These are phyloP conservation scores for Taurulus bubalis DNA, from an alignment of 2,113 vertebrate genomes.

Conservation along the genomic window DNA sequence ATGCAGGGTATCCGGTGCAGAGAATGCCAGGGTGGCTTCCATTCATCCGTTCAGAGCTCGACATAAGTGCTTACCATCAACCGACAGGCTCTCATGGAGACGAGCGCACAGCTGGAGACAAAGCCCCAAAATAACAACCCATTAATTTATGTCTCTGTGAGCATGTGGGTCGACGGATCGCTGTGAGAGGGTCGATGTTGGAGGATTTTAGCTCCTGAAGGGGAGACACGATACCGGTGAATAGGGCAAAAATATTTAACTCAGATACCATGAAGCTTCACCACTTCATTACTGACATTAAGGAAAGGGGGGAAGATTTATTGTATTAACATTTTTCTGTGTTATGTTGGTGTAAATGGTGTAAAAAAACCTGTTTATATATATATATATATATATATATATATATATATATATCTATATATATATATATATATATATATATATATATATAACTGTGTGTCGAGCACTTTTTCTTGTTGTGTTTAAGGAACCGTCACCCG, in stretches of 20 bases:
- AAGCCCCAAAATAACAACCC: slow-evolving; percentile 40
- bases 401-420: too few relatives aligned
- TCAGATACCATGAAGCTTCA: too few relatives aligned
- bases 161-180: slow-evolving; percentile 21
- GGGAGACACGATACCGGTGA: too few relatives aligned
- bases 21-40: slow-evolving; percentile 45
- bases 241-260: too few relatives aligned
- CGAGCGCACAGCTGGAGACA: slow-evolving; percentile 37
- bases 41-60: slow-evolving; percentile 39
- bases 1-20: slow-evolving; percentile 34
- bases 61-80: slow-evolving; percentile 45
- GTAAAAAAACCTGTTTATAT: too few relatives aligned
- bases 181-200: slow-evolving; percentile 16
- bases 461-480: background rate
- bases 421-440: too few relatives aligned
- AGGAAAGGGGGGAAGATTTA: too few relatives aligned
- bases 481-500: background rate
- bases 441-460: too few relatives aligned
- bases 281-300: too few relatives aligned
- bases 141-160: slow-evolving; percentile 48
- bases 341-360: too few relatives aligned
- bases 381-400: too few relatives aligned
- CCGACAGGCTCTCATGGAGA: slow-evolving; percentile 59
- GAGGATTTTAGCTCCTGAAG: background rate
- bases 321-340: too few relatives aligned